Evolutionary conservation across 2,113 vertebrate genomes (phyloP).

Genomic region (Machaerirhynchus nigripectus): DNA sequence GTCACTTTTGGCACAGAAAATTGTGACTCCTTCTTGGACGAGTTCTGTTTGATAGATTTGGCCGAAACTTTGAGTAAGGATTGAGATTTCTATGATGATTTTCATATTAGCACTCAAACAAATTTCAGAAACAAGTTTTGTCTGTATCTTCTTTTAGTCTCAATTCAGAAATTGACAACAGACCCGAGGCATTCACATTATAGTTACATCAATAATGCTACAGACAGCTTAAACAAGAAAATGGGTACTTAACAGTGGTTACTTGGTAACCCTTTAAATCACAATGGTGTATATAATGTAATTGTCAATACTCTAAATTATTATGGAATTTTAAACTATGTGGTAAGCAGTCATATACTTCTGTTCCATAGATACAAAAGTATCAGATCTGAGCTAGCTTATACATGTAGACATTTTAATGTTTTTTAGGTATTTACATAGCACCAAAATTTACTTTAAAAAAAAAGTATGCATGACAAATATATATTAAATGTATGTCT

Average conservation of each 20-base stretch:
- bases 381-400: background rate
- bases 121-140: background rate
- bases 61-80: background rate
- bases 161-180: background rate
- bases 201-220: background rate
- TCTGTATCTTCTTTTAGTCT: background rate
- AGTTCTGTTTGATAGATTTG: background rate
- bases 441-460: background rate
- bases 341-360: background rate
- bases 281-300: background rate
- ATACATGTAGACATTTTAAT: background rate
- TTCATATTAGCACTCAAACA: background rate
- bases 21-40: background rate
- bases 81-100: background rate
- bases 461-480: accelerated
- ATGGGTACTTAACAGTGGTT: background rate
- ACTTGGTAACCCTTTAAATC: background rate
- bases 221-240: background rate
- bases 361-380: background rate
- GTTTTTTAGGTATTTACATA: background rate
- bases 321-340: background rate
- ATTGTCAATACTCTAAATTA: background rate
- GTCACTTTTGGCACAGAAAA: background rate
- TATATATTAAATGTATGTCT: background rate
- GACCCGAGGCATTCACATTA: background rate